Percentiles rank a stretch among this genome's conserved stretches.
Evolutionary conservation across 2,113 vertebrate genomes (phyloP).

Genomic region (Asarcornis scutulata): DNA sequence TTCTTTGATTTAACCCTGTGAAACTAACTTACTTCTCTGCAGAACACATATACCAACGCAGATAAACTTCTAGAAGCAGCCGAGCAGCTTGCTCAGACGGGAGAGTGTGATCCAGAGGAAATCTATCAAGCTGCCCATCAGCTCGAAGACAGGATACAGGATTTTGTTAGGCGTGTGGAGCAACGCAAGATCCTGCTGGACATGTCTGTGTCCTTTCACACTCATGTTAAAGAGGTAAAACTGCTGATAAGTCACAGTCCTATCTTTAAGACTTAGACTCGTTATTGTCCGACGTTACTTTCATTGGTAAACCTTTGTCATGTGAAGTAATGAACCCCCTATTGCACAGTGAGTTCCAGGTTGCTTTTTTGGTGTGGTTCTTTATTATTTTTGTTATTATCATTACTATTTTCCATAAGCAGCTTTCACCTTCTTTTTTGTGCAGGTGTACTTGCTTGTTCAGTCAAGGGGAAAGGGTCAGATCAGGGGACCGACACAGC

Average conservation of each 20-base stretch:
- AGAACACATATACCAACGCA: constrained; percentile 98
- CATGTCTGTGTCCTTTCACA: constrained; percentile 98
- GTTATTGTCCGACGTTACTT: neutral
- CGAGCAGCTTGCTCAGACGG: constrained; percentile 95
- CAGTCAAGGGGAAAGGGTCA: neutral
- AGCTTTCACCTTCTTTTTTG: neutral
- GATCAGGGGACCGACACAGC: neutral
- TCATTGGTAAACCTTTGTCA: neutral
- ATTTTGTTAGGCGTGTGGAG: constrained; percentile 96
- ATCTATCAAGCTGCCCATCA: constrained; percentile 98
- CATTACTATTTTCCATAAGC: neutral
- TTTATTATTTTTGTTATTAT: neutral
- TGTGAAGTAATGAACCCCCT: neutral
- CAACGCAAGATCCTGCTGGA: constrained; percentile 96
- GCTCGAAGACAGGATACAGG: constrained; percentile 95
- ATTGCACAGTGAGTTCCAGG: neutral
- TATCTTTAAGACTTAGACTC: neutral
- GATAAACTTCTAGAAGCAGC: constrained; percentile 96
- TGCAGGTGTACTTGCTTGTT: neutral
- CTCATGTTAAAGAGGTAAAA: constrained; percentile 95
- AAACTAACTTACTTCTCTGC: neutral
- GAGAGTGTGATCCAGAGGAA: constrained; percentile 97
- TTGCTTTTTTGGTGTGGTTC: neutral
- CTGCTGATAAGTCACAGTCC: neutral
- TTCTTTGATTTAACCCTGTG: neutral